These are phyloP conservation scores for Lasioglossum pauxillum DNA, from an alignment of 2,888 invertebrate species.

Conservation along the genomic window DNA sequence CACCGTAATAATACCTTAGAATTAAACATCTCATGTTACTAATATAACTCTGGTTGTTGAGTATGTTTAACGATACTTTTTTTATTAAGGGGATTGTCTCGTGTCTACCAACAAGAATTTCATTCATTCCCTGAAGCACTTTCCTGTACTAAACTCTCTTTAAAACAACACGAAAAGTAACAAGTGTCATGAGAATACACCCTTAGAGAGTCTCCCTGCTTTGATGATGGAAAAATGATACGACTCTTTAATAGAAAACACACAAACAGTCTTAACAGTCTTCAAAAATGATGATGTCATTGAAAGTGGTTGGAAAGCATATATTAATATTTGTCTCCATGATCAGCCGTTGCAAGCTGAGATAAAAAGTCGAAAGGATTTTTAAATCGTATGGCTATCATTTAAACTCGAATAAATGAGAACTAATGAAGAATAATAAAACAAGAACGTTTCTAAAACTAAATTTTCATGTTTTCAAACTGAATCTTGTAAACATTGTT, in stretches of 20 bases:
- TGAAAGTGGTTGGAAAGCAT: neutral
- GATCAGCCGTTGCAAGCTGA: neutral
- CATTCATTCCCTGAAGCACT: constrained; percentile 13
- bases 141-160: neutral
- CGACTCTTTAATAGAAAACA: neutral
- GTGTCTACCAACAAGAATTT: constrained; percentile 1
- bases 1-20: constrained; percentile 19
- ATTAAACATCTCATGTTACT: constrained; percentile 22
- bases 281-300: neutral
- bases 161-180: neutral
- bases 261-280: neutral
- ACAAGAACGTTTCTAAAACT: too few relatives aligned
- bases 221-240: neutral
- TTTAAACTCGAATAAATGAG: neutral
- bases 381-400: neutral
- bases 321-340: neutral
- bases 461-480: neutral
- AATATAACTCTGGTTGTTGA: constrained; percentile 20
- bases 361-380: neutral
- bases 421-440: too few relatives aligned
- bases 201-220: neutral
- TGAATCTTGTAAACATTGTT: neutral
- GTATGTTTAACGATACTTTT: constrained; percentile 2
- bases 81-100: neutral
- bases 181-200: neutral